Conservation (phyloP, 2,888 invertebrate genomes). For the Eristalis pertinax region DNA sequence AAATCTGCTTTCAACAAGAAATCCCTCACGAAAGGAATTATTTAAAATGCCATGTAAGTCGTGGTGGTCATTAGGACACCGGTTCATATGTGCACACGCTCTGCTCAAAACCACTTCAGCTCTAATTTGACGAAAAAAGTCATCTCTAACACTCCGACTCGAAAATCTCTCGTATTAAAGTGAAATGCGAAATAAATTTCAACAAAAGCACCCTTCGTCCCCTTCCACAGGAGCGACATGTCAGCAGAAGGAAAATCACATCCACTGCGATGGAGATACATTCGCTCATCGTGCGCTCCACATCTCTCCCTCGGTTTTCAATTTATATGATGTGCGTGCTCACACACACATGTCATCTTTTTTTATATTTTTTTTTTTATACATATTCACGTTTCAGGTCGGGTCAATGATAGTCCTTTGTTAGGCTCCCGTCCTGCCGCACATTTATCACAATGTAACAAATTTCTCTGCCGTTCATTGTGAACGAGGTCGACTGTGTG, state of each 20-base stretch:
- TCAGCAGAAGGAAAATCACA: background rate
- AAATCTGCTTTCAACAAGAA: background rate
- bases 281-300: background rate
- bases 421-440: background rate
- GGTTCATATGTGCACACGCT: background rate
- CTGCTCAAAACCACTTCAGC: background rate
- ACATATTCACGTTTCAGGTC: background rate
- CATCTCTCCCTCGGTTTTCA: background rate
- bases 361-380: background rate
- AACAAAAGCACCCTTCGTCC: background rate
- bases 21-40: background rate
- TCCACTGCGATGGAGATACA: background rate
- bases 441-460: background rate
- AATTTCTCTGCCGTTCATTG: background rate
- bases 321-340: slow-evolving; percentile 26
- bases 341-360: background rate
- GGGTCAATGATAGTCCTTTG: slow-evolving; percentile 17
- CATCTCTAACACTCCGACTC: background rate
- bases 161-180: background rate
- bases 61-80: background rate
- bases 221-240: background rate
- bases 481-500: background rate
- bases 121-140: background rate
- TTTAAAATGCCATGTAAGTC: background rate
- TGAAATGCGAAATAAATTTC: slow-evolving; percentile 6